Percentiles rank a stretch among this genome's conserved stretches.
Conservation (phyloP, 1,140 invertebrate species). For the Bombus sibiricus region DNA sequence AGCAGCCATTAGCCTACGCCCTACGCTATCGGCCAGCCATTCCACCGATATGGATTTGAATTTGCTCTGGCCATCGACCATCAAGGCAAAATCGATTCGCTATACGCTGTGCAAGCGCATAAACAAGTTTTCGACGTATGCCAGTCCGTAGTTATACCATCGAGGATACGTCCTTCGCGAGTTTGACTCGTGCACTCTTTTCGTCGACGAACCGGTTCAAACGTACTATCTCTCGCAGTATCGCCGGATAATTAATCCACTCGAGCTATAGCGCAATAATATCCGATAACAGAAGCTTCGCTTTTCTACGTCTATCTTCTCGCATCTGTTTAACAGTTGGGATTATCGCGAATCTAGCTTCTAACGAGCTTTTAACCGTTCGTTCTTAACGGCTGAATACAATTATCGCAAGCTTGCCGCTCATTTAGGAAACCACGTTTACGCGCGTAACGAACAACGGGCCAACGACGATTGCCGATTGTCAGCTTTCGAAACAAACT, state of each 20-base stretch:
- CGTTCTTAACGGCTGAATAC: no score
- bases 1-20: no score
- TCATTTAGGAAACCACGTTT: no score
- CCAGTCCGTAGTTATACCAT: background rate
- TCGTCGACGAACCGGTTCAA: constrained; percentile 41
- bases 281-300: no score
- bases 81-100: constrained; percentile 30
- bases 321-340: background rate
- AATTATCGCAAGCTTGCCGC: no score
- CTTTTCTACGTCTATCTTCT: background rate
- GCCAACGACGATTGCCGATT: no score
- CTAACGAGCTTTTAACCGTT: background rate
- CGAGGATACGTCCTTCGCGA: constrained; percentile 20
- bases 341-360: background rate
- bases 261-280: background rate
- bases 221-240: background rate
- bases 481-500: no score
- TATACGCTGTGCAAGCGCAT: constrained; percentile 1
- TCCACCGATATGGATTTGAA: background rate
- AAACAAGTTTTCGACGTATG: constrained; percentile 20
- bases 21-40: background rate
- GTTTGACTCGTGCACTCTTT: constrained; percentile 3
- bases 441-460: no score
- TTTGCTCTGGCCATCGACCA: constrained; percentile 19
- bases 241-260: constrained; percentile 9